phyloP scores from a whole-genome alignment of 2,113 vertebrate species.

The Pelodiscus sinensis region DNA sequence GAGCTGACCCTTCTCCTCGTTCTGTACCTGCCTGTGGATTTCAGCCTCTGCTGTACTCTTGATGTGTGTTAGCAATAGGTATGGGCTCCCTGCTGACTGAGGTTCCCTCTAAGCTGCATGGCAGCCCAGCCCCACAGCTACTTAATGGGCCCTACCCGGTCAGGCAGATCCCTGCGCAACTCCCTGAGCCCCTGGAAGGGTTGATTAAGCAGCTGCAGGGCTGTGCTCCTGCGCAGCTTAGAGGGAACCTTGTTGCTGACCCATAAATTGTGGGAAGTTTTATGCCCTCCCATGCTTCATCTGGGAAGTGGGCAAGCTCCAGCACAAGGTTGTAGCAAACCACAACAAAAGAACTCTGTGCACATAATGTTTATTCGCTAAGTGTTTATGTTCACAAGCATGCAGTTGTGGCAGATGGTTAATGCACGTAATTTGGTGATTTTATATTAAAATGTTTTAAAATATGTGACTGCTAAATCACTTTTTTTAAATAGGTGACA shows the following conservation, averaged over 20 bases:
- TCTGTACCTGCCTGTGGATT: not conserved
- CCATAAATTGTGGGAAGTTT: not conserved
- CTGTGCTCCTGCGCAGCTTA: too few relatives aligned
- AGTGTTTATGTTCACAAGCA: not conserved
- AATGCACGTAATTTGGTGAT: not conserved
- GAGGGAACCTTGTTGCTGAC: not conserved
- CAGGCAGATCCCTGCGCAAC: too few relatives aligned
- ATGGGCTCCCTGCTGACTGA: not conserved
- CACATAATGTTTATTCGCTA: not conserved
- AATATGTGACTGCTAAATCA: not conserved
- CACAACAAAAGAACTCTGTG: not conserved
- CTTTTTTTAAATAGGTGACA: not conserved
- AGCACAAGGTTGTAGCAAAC: not conserved
- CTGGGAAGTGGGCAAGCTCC: not conserved
- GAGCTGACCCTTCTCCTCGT: not conserved
- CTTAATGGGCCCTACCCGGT: too few relatives aligned
- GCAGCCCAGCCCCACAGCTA: too few relatives aligned
- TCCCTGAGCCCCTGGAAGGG: too few relatives aligned
- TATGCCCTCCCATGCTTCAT: not conserved
- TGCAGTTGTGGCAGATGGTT: not conserved
- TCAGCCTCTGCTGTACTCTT: too few relatives aligned
- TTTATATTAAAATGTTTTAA: not conserved
- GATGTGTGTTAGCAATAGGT: not conserved
- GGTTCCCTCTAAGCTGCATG: too few relatives aligned
- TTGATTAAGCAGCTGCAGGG: too few relatives aligned